Percentiles rank a stretch among this genome's conserved stretches.
phyloP scores from a whole-genome alignment of 2,888 invertebrate genomes.

The Lasioglossum marginatum region DNA sequence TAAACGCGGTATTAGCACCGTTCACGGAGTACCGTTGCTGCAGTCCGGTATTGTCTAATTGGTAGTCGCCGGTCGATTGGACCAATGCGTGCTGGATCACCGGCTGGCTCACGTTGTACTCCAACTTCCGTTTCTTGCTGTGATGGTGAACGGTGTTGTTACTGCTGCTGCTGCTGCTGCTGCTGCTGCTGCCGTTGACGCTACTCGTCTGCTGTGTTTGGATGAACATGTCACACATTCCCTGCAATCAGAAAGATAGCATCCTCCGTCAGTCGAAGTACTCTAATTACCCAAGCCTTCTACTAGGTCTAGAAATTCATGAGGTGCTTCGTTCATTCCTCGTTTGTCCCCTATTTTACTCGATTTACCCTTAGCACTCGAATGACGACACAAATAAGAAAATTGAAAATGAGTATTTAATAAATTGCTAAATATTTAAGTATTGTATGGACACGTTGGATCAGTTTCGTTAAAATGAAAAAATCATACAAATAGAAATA shows the following conservation, averaged over 20 bases:
- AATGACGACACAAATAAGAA: background rate
- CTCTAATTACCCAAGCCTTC: background rate
- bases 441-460: no score
- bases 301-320: background rate
- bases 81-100: conserved; percentile 84
- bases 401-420: no score
- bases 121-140: conserved; percentile 85
- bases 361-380: background rate
- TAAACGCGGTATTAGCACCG: conserved; percentile 81
- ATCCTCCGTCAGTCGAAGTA: background rate
- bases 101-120: conserved; percentile 83
- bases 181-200: conserved; percentile 85
- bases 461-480: no score
- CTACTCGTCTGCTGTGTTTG: conserved; percentile 87
- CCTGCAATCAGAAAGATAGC: conserved; percentile 85
- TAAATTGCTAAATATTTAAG: no score
- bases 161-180: conserved; percentile 82
- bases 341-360: background rate
- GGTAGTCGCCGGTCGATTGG: conserved; percentile 84
- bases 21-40: conserved; percentile 81
- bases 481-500: no score
- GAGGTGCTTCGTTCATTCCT: background rate
- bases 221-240: conserved; percentile 95
- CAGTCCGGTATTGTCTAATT: conserved; percentile 84
- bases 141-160: conserved; percentile 83